These are phyloP conservation scores for Platyrinchus mystaceus DNA, from an alignment of 2,797 vertebrate genomes.

Conservation along the genomic window DNA sequence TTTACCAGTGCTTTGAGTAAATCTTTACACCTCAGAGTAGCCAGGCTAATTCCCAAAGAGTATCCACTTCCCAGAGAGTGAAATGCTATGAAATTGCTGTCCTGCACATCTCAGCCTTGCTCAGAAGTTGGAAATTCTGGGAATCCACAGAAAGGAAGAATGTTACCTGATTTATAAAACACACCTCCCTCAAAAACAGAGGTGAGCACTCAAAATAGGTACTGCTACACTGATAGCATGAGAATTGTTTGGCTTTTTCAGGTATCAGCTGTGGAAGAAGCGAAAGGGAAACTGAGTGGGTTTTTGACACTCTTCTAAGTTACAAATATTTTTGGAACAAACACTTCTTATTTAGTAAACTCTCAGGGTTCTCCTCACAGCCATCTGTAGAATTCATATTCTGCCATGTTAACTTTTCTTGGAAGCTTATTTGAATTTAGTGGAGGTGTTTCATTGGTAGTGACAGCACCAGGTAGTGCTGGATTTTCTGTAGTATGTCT, in stretches of 20 bases:
- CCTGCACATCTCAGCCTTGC: background rate
- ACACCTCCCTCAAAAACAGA: background rate
- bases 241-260: background rate
- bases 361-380: background rate
- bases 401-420: background rate
- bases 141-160: background rate
- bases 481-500: background rate
- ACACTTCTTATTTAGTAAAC: background rate
- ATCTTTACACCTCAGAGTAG: background rate
- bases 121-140: background rate
- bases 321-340: background rate
- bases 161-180: background rate
- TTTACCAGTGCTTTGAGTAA: background rate
- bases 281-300: background rate
- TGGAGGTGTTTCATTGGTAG: background rate
- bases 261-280: background rate
- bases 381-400: background rate
- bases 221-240: background rate
- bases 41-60: background rate
- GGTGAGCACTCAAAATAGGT: background rate
- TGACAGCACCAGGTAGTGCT: background rate
- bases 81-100: background rate
- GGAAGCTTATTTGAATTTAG: background rate
- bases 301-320: background rate
- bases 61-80: background rate